These are phyloP conservation scores for Ptychobarbus kaznakovi DNA, from an alignment of 2,797 vertebrate genomes.

Conservation along the genomic window DNA sequence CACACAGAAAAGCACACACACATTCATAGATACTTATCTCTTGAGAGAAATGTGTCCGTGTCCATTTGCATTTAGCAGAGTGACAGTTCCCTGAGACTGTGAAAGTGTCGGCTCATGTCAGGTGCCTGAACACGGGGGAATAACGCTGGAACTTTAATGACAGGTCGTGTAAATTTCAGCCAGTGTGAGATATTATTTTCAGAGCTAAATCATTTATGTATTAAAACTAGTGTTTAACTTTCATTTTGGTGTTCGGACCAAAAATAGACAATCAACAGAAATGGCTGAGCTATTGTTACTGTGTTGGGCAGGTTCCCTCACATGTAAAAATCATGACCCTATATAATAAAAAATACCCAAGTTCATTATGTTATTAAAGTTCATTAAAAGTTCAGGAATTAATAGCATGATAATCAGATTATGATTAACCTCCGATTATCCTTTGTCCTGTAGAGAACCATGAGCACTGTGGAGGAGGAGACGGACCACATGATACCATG, in stretches of 20 bases:
- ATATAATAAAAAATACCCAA: not conserved
- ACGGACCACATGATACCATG: slow-evolving; percentile 99
- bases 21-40: slow-evolving; percentile 25
- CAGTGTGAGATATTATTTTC: not conserved
- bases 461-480: slow-evolving; percentile 96
- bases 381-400: slow-evolving; percentile 28
- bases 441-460: slow-evolving; percentile 86
- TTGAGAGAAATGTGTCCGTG: slow-evolving; percentile 27
- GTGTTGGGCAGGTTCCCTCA: not conserved
- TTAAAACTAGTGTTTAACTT: not conserved
- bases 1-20: slow-evolving; percentile 5
- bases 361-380: slow-evolving; percentile 1
- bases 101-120: slow-evolving; percentile 15
- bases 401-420: slow-evolving; percentile 19
- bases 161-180: not conserved
- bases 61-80: slow-evolving; percentile 24
- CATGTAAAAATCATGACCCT: not conserved
- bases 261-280: too few relatives aligned
- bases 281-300: not conserved
- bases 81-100: slow-evolving; percentile 19
- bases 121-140: slow-evolving; percentile 1
- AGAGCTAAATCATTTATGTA: not conserved
- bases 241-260: not conserved
- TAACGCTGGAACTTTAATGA: slow-evolving; percentile 15
- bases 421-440: not conserved